phyloP scores from a whole-genome alignment of 2,888 invertebrate genomes.

The Epirrhoe alternata region DNA sequence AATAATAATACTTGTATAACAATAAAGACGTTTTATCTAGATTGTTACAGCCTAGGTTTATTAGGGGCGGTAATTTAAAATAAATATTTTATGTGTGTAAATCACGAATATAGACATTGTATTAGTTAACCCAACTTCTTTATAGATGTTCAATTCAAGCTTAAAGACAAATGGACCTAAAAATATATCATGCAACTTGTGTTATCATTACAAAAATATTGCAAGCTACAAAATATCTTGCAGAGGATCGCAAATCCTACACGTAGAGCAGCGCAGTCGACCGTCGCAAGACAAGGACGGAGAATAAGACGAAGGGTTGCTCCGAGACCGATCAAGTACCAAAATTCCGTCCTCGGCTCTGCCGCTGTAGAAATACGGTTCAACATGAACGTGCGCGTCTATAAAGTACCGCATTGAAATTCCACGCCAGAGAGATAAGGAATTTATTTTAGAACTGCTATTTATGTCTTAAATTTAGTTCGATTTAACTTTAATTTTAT shows the following conservation, averaged over 20 bases:
- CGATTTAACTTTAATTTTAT: slow-evolving; percentile 41
- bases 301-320: slow-evolving; percentile 86
- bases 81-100: too few relatives aligned
- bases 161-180: too few relatives aligned
- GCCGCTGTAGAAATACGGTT: slow-evolving; percentile 62
- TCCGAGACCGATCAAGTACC: slow-evolving; percentile 79
- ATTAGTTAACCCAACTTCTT: too few relatives aligned
- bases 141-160: too few relatives aligned
- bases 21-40: too few relatives aligned
- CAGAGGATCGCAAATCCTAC: slow-evolving; percentile 50
- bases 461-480: slow-evolving; percentile 42
- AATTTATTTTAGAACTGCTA: slow-evolving; percentile 70
- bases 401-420: slow-evolving; percentile 84
- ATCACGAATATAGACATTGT: too few relatives aligned
- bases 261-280: slow-evolving; percentile 79
- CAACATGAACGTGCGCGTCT: slow-evolving; percentile 74
- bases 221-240: slow-evolving; percentile 37
- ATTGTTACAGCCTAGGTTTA: too few relatives aligned
- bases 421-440: slow-evolving; percentile 83
- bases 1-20: too few relatives aligned
- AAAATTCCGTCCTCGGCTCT: slow-evolving; percentile 61
- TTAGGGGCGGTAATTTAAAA: too few relatives aligned
- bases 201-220: slow-evolving; percentile 25
- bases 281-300: slow-evolving; percentile 84
- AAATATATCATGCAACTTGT: neutral